phyloP scores from a whole-genome alignment of 2,888 invertebrate genomes.

The Agrypnus murinus region DNA sequence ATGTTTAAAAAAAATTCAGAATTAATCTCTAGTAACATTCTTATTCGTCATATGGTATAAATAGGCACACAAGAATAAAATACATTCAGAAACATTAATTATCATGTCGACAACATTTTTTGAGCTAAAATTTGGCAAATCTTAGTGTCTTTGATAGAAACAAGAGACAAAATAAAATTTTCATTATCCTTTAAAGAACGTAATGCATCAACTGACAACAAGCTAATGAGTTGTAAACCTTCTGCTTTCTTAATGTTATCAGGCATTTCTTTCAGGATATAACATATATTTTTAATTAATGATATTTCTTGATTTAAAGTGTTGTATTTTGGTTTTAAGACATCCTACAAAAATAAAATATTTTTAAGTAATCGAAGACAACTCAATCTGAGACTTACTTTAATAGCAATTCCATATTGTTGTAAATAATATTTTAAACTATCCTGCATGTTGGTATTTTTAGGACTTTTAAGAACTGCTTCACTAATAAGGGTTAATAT shows the following conservation, averaged over 20 bases:
- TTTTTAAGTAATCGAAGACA: too few relatives aligned
- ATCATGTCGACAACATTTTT: conserved; percentile 51
- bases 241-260: conserved; percentile 60
- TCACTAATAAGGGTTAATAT: too few relatives aligned
- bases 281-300: conserved; percentile 61
- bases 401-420: conserved; percentile 61
- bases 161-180: conserved; percentile 62
- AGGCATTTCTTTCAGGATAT: conserved; percentile 63
- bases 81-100: background rate
- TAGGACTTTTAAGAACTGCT: too few relatives aligned
- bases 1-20: too few relatives aligned
- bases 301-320: conserved; percentile 57
- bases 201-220: conserved; percentile 62
- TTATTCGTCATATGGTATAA: too few relatives aligned
- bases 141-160: conserved; percentile 61
- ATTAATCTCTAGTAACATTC: too few relatives aligned
- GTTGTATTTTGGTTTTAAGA: conserved; percentile 45
- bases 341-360: conserved; percentile 50
- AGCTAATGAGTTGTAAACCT: conserved; percentile 62
- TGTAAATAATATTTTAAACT: conserved; percentile 63
- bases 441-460: conserved; percentile 43
- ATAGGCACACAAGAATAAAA: too few relatives aligned
- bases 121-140: conserved; percentile 63
- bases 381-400: too few relatives aligned
- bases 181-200: conserved; percentile 60